phyloP scores from a whole-genome alignment of 2,797 vertebrate species.

The Passerculus sandwichensis region DNA sequence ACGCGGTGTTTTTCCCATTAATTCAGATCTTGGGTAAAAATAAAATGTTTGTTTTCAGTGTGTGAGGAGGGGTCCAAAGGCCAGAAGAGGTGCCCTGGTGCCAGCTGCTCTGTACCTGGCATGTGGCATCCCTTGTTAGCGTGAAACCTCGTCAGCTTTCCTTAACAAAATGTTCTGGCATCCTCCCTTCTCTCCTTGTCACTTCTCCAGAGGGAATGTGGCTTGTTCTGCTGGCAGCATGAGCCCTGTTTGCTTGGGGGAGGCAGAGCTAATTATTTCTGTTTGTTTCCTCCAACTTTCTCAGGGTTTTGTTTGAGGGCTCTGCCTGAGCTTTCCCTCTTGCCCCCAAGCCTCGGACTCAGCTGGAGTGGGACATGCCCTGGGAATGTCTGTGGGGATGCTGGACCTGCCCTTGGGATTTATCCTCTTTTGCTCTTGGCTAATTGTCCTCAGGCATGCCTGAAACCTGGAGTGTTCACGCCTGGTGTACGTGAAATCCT shows the following conservation, averaged over 20 bases:
- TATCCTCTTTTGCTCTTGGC: not conserved
- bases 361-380: not conserved
- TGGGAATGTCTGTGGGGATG: rapidly evolving
- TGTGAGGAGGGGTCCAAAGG: not conserved
- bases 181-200: slow-evolving; percentile 42
- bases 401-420: not conserved
- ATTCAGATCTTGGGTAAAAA: not conserved
- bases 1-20: not conserved
- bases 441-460: not conserved
- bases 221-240: slow-evolving; percentile 25
- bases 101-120: not conserved
- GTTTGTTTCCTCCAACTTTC: slow-evolving; percentile 47
- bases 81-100: not conserved
- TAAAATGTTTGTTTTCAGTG: not conserved
- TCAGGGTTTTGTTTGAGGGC: not conserved
- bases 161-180: slow-evolving; percentile 63
- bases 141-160: not conserved
- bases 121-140: not conserved
- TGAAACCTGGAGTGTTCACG: not conserved
- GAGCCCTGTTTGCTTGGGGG: slow-evolving; percentile 41
- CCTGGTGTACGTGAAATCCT: not conserved
- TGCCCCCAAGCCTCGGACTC: not conserved
- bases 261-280: slow-evolving; percentile 55
- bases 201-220: slow-evolving; percentile 15
- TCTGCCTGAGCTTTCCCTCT: not conserved